phyloP scores from a whole-genome alignment of 2,888 invertebrate genomes.

The Cistogaster globosa region DNA sequence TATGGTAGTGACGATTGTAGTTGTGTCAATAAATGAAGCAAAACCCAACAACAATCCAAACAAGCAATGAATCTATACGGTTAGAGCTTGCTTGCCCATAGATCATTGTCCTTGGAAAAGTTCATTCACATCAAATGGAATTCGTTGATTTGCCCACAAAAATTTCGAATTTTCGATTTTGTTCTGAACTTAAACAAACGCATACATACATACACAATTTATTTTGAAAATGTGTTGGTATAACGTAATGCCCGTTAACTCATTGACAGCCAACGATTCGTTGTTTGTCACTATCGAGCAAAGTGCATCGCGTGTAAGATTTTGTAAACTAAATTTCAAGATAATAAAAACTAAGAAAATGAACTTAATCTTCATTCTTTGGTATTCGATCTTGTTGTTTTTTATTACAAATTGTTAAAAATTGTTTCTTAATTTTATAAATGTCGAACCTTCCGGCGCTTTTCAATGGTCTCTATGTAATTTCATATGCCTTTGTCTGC shows the following conservation, averaged over 20 bases:
- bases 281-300: no score
- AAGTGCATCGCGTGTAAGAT: no score
- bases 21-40: slow-evolving; percentile 25
- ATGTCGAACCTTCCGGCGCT: no score
- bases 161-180: slow-evolving; percentile 77
- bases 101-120: slow-evolving; percentile 81
- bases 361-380: no score
- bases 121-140: slow-evolving; percentile 78
- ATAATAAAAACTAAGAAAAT: no score
- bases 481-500: no score
- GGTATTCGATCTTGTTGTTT: no score
- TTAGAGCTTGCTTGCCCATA: slow-evolving; percentile 68
- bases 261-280: neutral
- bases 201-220: neutral
- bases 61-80: slow-evolving; percentile 5
- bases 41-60: neutral
- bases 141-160: slow-evolving; percentile 75
- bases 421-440: no score
- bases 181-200: slow-evolving; percentile 61
- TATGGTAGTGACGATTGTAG: slow-evolving; percentile 44
- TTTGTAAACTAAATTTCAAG: no score
- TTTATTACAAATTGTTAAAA: no score
- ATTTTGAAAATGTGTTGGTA: neutral
- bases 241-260: neutral
- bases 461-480: no score